Evolutionary conservation across 2,888 invertebrate species (phyloP), one percentile per base, ranked within the genome.

Genomic region (Oscheius sp.): DNA sequence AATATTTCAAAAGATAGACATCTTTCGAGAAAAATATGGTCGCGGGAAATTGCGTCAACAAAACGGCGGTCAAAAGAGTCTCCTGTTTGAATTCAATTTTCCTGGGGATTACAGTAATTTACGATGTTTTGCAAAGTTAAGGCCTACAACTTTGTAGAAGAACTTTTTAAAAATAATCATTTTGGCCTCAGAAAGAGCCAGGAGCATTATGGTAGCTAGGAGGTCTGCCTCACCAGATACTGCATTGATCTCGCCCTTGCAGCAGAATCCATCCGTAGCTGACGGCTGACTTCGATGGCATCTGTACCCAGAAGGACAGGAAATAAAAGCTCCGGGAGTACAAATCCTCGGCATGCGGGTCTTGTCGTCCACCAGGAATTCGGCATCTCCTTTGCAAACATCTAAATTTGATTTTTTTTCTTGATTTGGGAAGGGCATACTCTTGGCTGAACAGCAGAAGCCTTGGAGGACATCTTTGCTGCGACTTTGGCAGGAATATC

Each of bases 341-440:
- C 84, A 84, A 58, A 82, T 79, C 39, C 77, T 64, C 1, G 84
- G 84, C 82, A 83, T 82, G 53, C 79, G 76, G 1, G 82, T 81
- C 42, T 76, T 78, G 23, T 84, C 84, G 34, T 84, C 84, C 69
- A 81, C 70, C 0, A 81, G 71, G 64, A 84, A 84, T 42, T 81
- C 83, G 3, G 75, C 78, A 20, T 81, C 82, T 10, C 75, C 76
- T 52, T 75, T 75, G 70, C 84, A 84, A 6, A 84, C 76, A 27
- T 80, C 83, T 83, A 65, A 68, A 81, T 17, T 8, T 8, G n/a
- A 15, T 31, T 34, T 4, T 23, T 33, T 23, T 3, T 8, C 17
- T 8, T 17, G 20, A 33, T 34, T n/a, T 34, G 23, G 31, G 52
- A 10, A n/a, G 25, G 20, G 12, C 71, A 45, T 23, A 85, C 85